A percentile compares a stretch with the other conserved stretches of the same genome.
These are phyloP conservation scores for Agapostemon virescens DNA, from an alignment of 2,888 invertebrate genomes.

Conservation along the genomic window DNA sequence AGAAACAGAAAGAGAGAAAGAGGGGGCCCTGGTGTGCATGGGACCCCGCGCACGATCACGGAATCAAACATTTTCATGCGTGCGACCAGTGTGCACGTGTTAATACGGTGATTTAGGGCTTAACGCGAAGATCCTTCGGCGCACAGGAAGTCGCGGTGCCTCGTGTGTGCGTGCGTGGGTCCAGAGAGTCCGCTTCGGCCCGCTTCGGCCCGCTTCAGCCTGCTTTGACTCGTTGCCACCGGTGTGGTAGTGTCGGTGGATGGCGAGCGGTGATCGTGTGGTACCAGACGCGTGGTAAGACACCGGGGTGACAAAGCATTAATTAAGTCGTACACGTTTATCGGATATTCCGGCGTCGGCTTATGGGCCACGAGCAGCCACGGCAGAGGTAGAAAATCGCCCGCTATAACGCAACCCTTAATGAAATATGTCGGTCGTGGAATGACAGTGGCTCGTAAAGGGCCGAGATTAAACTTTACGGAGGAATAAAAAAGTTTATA, in stretches of 20 bases:
- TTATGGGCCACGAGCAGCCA: constrained; percentile 53
- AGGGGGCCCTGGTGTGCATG: constrained; percentile 7
- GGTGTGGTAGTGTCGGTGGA: constrained; percentile 10
- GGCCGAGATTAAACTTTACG: constrained; percentile 57
- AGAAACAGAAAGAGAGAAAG: constrained; percentile 29
- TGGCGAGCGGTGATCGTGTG: constrained; percentile 6
- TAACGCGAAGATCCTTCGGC: constrained; percentile 53
- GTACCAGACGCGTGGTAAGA: constrained; percentile 64
- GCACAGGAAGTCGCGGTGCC: constrained; percentile 51
- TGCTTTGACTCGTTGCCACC: not conserved
- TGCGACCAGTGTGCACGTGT: constrained; percentile 67
- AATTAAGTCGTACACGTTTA: constrained; percentile 70
- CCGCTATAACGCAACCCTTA: constrained; percentile 62
- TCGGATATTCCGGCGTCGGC: constrained; percentile 64
- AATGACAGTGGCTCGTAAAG: constrained; percentile 62
- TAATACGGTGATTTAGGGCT: constrained; percentile 74
- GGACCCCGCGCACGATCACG: constrained; percentile 46
- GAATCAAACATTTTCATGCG: constrained; percentile 70
- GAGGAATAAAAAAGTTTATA: constrained; percentile 43
- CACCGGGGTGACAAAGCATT: constrained; percentile 70
- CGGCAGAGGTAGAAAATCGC: constrained; percentile 59
- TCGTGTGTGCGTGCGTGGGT: constrained; percentile 53
- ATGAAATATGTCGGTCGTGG: constrained; percentile 62
- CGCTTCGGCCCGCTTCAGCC: not conserved
- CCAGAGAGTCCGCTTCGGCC: constrained; percentile 35